phyloP scores from a whole-genome alignment of 1,140 invertebrate species.

The Odontomachus brunneus region DNA sequence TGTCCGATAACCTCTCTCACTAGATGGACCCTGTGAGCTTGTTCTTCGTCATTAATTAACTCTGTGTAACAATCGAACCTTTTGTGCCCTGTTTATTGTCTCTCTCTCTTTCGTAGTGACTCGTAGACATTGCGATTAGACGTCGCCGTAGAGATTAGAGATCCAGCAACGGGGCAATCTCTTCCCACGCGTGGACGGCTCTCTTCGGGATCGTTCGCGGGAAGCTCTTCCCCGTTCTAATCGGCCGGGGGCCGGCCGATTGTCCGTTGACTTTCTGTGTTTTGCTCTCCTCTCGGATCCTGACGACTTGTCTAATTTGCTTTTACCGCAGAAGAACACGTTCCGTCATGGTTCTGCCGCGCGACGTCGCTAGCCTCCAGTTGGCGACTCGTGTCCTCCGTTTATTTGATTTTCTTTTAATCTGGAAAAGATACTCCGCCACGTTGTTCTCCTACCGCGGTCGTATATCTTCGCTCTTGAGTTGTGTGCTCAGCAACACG shows the following conservation, averaged over 20 bases:
- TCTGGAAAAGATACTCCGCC: background rate
- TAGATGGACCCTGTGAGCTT: conserved; percentile 41
- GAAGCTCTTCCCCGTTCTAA: background rate
- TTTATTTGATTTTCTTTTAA: conserved; percentile 25
- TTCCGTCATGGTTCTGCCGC: too few species aligned
- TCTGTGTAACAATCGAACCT: conserved; percentile 57
- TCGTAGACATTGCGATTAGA: too few species aligned
- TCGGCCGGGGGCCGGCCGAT: background rate
- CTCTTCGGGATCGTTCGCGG: background rate
- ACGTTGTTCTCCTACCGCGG: background rate
- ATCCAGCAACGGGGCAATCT: background rate
- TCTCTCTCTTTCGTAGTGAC: background rate
- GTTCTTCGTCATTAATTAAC: conserved; percentile 66
- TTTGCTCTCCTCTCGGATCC: background rate
- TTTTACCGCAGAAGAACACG: background rate
- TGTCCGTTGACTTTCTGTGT: background rate
- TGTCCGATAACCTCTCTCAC: conserved; percentile 60
- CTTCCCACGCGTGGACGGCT: background rate
- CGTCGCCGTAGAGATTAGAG: too few species aligned
- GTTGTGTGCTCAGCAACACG: conserved; percentile 1
- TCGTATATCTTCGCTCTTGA: background rate
- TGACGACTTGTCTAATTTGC: conserved; percentile 18
- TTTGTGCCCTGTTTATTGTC: conserved; percentile 30
- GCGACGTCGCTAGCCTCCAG: background rate
- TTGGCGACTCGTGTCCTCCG: too few species aligned